phyloP scores from a whole-genome alignment of 2,797 vertebrate genomes.

The Chelidonichthys spinosus region DNA sequence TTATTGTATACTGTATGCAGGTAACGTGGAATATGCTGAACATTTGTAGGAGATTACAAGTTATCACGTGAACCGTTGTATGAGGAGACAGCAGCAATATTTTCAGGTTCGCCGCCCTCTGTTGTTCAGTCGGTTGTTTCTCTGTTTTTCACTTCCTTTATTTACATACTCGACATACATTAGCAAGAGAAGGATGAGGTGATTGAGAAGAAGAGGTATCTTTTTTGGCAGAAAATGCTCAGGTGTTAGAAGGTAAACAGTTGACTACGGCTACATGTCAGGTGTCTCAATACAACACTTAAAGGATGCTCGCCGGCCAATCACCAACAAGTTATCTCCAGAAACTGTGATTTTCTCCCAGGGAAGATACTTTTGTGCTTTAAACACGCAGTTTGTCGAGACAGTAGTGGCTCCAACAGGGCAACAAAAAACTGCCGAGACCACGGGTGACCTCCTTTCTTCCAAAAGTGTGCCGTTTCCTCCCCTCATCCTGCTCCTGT shows the following conservation, averaged over 20 bases:
- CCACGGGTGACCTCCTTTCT: constrained; percentile 42
- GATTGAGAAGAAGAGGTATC: neutral
- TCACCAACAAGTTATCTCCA: neutral
- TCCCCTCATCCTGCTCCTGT: constrained; percentile 65
- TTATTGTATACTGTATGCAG: too few relatives aligned
- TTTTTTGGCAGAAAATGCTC: neutral
- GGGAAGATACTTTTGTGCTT: neutral
- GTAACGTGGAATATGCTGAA: too few relatives aligned
- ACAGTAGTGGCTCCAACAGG: constrained; percentile 42
- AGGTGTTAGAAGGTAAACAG: neutral
- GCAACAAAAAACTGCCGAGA: constrained; percentile 33
- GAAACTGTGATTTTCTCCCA: neutral
- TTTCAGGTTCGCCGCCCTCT: too few relatives aligned
- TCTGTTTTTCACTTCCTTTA: too few relatives aligned
- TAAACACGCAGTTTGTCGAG: constrained; percentile 25
- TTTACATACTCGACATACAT: neutral
- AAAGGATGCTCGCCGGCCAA: neutral
- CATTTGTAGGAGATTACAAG: too few relatives aligned
- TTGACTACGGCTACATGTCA: neutral
- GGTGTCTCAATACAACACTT: neutral
- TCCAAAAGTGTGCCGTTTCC: constrained; percentile 69
- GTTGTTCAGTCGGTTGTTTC: too few relatives aligned
- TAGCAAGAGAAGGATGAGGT: neutral
- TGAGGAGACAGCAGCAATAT: too few relatives aligned
- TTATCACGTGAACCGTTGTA: too few relatives aligned